phyloP scores from a whole-genome alignment of 2,113 vertebrate genomes.

The Antennarius striatus region DNA sequence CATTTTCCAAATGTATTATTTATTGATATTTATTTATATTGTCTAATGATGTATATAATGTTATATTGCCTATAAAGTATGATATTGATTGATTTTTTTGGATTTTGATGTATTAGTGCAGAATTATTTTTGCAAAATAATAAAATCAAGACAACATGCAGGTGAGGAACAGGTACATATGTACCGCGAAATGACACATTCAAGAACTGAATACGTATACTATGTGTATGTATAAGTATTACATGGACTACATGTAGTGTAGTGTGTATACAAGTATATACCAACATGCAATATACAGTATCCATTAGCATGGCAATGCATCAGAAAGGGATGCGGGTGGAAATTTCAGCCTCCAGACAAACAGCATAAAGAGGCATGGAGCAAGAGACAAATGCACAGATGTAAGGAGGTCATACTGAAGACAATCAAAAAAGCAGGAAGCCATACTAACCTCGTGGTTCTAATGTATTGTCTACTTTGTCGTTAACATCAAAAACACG shows the following conservation, averaged over 20 bases:
- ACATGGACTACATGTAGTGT: not conserved
- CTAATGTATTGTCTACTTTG: constrained; percentile 99
- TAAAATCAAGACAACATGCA: too few species aligned
- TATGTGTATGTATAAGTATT: not conserved
- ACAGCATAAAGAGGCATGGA: constrained; percentile 70
- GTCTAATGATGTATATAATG: too few species aligned
- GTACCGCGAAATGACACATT: not conserved
- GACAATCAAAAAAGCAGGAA: constrained; percentile 84
- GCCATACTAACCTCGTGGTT: constrained; percentile 99
- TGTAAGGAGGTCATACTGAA: constrained; percentile 74
- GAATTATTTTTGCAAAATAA: too few species aligned
- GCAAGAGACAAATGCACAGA: constrained; percentile 71
- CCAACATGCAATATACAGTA: not conserved
- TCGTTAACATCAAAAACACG: constrained; percentile 99
- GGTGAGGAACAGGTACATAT: constrained; percentile 8
- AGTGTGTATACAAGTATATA: not conserved
- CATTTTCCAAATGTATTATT: not conserved
- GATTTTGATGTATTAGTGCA: too few species aligned
- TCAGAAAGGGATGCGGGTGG: constrained; percentile 14
- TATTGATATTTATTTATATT: not conserved
- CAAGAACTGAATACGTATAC: not conserved
- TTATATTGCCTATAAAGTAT: too few species aligned
- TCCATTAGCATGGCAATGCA: not conserved
- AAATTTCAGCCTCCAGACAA: constrained; percentile 27
- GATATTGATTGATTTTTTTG: too few species aligned